Conservation (phyloP, 2,113 vertebrate species). For the Osmerus eperlanus region DNA sequence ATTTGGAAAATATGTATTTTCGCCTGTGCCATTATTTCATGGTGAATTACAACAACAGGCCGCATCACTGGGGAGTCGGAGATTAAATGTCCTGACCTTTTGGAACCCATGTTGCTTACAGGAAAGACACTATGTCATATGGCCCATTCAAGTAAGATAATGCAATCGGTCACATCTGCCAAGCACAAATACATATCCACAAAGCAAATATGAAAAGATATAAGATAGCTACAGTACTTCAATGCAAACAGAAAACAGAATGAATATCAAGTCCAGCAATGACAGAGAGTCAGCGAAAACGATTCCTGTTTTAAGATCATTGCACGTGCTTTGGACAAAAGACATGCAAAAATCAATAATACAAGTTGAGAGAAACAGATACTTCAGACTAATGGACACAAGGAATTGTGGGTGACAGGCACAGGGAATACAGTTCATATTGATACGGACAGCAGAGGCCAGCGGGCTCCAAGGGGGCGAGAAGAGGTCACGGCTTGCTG, state of each 20-base stretch:
- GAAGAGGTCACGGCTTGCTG: slow-evolving; percentile 76
- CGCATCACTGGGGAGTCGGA: slow-evolving; percentile 35
- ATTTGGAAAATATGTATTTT: not conserved
- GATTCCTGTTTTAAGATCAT: slow-evolving; percentile 68
- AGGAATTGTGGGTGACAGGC: slow-evolving; percentile 75
- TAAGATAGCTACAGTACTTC: not conserved
- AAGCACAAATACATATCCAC: not conserved
- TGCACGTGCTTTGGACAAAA: slow-evolving; percentile 59
- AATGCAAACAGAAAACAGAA: slow-evolving; percentile 15
- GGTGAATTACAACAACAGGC: slow-evolving; percentile 39
- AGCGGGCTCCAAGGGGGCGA: slow-evolving; percentile 62
- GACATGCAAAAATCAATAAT: slow-evolving; percentile 77
- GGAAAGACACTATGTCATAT: slow-evolving; percentile 18
- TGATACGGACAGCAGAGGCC: slow-evolving; percentile 78
- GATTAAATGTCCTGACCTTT: slow-evolving; percentile 64
- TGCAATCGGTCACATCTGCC: slow-evolving; percentile 13
- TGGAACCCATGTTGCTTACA: slow-evolving; percentile 9
- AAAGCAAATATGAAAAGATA: slow-evolving; percentile 2
- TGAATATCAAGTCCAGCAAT: slow-evolving; percentile 37
- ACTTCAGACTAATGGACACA: slow-evolving; percentile 86
- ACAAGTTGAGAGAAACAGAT: slow-evolving; percentile 79
- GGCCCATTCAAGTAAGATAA: slow-evolving; percentile 28
- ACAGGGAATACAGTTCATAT: slow-evolving; percentile 77
- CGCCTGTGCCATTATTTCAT: slow-evolving; percentile 22
- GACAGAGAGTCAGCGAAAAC: slow-evolving; percentile 45